Conservation (phyloP, 2,113 vertebrate genomes). For the Pardalotus punctatus region DNA sequence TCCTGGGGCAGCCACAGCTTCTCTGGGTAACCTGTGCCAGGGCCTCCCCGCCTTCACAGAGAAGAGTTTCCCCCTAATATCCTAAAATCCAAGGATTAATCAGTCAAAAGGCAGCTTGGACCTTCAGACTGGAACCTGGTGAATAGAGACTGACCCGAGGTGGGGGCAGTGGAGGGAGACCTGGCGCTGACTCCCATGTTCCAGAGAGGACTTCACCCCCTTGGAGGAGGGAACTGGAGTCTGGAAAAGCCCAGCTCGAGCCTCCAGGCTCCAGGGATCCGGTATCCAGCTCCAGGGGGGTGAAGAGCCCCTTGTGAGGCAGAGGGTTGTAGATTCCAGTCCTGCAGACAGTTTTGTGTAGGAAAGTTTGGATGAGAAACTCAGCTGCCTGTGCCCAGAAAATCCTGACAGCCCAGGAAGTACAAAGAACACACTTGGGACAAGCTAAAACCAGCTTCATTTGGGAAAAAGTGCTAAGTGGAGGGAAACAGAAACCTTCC, state of each 20-base stretch:
- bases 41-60: accelerated
- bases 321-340: not conserved
- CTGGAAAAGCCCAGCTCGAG: not conserved
- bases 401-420: not conserved
- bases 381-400: not conserved
- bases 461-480: accelerated
- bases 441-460: not conserved
- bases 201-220: not conserved
- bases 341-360: accelerated
- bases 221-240: not conserved
- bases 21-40: not conserved
- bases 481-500: not conserved
- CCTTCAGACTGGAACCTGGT: not conserved
- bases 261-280: not conserved
- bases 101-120: not conserved
- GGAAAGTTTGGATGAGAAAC: not conserved
- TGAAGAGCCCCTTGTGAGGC: accelerated
- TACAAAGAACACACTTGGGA: not conserved
- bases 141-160: not conserved
- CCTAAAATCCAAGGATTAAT: not conserved
- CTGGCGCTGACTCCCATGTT: not conserved
- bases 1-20: not conserved
- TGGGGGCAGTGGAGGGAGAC: accelerated
- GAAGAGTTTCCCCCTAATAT: not conserved
- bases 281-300: accelerated